Percentiles rank a stretch among this genome's conserved stretches.
Conservation (phyloP, 2,797 vertebrate species). For the Dendrocincla tyrannina region DNA sequence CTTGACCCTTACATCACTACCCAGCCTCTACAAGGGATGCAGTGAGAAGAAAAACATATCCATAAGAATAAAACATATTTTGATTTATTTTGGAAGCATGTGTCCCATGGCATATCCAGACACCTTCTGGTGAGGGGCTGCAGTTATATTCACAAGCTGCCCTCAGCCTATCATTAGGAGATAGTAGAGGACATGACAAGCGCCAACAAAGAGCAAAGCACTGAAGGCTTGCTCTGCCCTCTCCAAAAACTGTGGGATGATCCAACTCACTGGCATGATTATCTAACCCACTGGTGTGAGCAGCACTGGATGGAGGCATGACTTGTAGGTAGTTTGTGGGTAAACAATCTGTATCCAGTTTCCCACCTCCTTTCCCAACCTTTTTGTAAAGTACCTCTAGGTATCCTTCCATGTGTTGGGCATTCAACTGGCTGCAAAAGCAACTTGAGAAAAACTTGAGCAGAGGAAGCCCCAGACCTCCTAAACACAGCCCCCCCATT, state of each 20-base stretch:
- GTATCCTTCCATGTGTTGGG: not conserved
- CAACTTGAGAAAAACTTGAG: not conserved
- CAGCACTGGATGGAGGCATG: not conserved
- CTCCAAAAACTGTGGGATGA: not conserved
- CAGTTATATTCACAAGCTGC: not conserved
- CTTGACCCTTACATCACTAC: not conserved
- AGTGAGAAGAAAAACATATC: not conserved
- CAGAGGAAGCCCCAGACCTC: not conserved
- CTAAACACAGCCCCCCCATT: not conserved
- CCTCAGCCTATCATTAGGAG: accelerated
- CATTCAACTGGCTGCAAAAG: accelerated
- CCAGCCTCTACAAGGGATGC: not conserved
- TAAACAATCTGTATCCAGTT: accelerated
- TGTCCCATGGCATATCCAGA: not conserved
- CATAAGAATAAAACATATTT: not conserved
- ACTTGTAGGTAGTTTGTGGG: not conserved
- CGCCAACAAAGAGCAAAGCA: not conserved
- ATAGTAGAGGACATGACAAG: not conserved
- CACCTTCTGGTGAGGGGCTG: not conserved
- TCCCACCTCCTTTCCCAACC: not conserved
- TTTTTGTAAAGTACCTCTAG: not conserved
- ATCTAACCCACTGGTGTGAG: not conserved
- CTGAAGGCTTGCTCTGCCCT: not conserved
- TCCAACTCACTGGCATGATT: not conserved
- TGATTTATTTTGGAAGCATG: accelerated